Conservation (phyloP, 2,113 vertebrate species). For the Chionis minor region DNA sequence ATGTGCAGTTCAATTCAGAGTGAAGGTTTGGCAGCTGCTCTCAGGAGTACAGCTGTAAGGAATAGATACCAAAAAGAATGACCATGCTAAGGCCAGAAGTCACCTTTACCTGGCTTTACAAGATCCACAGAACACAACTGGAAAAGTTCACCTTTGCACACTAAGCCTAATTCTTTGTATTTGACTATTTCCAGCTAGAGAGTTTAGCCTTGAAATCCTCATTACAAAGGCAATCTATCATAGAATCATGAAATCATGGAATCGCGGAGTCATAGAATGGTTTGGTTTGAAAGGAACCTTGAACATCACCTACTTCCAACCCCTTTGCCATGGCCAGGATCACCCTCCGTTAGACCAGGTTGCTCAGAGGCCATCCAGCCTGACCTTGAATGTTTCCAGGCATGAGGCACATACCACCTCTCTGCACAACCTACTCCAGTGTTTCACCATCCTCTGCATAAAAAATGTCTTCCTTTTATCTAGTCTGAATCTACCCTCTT, state of each 20-base stretch:
- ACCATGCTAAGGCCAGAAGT: not conserved
- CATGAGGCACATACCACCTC: not conserved
- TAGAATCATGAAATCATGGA: no score
- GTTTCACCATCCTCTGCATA: not conserved
- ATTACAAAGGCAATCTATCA: rapidly evolving
- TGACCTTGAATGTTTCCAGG: not conserved
- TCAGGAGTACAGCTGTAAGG: not conserved
- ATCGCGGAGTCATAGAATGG: not conserved
- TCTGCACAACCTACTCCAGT: not conserved
- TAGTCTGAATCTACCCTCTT: not conserved
- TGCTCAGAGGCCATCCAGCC: not conserved
- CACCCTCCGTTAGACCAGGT: not conserved
- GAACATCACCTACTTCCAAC: not conserved
- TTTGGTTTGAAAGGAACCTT: not conserved
- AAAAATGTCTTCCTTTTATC: not conserved
- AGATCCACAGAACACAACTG: not conserved
- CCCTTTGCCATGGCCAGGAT: not conserved
- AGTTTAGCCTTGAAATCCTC: not conserved
- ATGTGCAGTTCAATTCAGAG: not conserved
- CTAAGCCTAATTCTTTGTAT: not conserved
- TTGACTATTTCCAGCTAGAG: not conserved
- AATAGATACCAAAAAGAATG: not conserved
- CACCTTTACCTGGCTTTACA: not conserved
- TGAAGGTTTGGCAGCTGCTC: not conserved
- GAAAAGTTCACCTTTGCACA: not conserved